A percentile compares a stretch with the other conserved stretches of the same genome.
Conservation (phyloP, 2,797 vertebrate genomes). For the Microctenopoma lineatum region DNA sequence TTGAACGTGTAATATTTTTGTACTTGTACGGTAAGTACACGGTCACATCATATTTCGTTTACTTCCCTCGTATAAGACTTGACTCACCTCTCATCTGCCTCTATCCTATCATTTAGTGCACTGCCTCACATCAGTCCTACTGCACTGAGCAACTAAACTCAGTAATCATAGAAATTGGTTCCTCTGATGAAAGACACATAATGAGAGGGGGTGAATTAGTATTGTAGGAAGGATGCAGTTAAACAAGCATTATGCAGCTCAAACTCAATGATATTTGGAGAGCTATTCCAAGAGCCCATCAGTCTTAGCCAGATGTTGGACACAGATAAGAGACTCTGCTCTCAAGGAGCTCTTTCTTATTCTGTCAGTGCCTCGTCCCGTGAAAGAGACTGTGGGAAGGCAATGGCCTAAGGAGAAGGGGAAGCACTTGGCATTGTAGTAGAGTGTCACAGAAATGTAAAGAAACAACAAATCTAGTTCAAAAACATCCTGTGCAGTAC, state of each 20-base stretch:
- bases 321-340: slow-evolving; percentile 75
- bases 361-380: slow-evolving; percentile 71
- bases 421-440: slow-evolving; percentile 59
- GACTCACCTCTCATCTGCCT: slow-evolving; percentile 48
- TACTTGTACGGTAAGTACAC: slow-evolving; percentile 13
- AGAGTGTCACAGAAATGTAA: slow-evolving; percentile 52
- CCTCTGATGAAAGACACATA: slow-evolving; percentile 66
- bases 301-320: slow-evolving; percentile 81
- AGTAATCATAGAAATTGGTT: slow-evolving; percentile 74
- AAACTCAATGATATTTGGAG: slow-evolving; percentile 78
- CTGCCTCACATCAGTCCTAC: slow-evolving; percentile 54
- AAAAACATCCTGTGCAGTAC: slow-evolving; percentile 56
- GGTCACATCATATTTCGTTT: slow-evolving; percentile 40
- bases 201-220: slow-evolving; percentile 72
- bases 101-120: slow-evolving; percentile 32
- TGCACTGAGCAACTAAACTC: slow-evolving; percentile 65
- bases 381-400: slow-evolving; percentile 63
- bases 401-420: slow-evolving; percentile 65
- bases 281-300: slow-evolving; percentile 77
- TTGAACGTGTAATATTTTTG: slow-evolving; percentile 43
- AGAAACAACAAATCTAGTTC: slow-evolving; percentile 53
- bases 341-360: slow-evolving; percentile 76
- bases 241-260: slow-evolving; percentile 77
- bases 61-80: slow-evolving; percentile 33
- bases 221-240: slow-evolving; percentile 75